Evolutionary conservation across 2,113 vertebrate genomes (phyloP), one percentile per base, ranked within the genome.

Genomic region (Lampris incognitus): DNA sequence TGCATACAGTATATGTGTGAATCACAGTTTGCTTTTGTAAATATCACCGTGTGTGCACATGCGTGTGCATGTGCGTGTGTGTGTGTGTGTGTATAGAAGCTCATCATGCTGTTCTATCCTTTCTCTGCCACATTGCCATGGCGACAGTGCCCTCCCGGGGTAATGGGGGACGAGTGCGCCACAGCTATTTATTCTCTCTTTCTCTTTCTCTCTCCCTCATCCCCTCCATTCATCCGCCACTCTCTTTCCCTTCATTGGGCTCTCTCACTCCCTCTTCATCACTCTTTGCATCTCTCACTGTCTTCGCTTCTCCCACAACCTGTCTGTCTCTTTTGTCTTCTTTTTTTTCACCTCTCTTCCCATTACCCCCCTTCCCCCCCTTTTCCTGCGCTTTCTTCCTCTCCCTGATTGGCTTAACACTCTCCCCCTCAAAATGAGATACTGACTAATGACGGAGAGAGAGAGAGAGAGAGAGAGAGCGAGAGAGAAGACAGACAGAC

Each of bases 71-170:
- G 69, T 66, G 78, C 64, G 48, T 80, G 48, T 57, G 24, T 76
- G 48, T 52, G 69, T 59, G 60, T 61, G 66, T 81, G 74, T 76
- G 72, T 75, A 72, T 61, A 41, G 61, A 86, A 82, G 87, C 91
- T 92, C 92, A 92, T 93, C 91, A 90, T 89, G 91, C 87, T 88
- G 83, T 87, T 91, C 92, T 91, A 92, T 92, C 90, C 92, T 88
- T 91, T 92, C 92, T 93, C 93, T 94, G 93, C 93, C 93, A 94
- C 92, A 94, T 94, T 92, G 91, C 93, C 93, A 94, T 94, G 93
- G 90, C 86, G 93, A 93, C 93, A 87, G 92, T 93, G 91, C 92
- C 93, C 93, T 94, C 89, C 91, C 88, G 87, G 92, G 88, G 91
- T 94, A 92, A 93, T 91, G 91, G 91, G 91, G 92, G 92, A 93